Conservation (phyloP, 2,113 vertebrate genomes). For the Vimba vimba region DNA sequence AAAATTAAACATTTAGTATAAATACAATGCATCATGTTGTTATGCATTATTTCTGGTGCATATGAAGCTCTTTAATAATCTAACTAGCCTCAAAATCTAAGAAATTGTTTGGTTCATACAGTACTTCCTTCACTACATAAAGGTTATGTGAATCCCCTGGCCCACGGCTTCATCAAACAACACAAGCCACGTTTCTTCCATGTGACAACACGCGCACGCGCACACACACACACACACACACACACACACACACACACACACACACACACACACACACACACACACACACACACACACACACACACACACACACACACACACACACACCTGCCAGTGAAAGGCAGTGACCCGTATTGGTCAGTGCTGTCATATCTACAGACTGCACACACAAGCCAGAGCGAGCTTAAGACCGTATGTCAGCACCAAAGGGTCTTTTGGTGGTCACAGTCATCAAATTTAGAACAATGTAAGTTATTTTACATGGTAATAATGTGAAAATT, state of each 20-base stretch:
- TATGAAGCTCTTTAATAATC: background rate
- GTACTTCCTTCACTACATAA: background rate
- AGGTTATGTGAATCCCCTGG: slow-evolving; percentile 46
- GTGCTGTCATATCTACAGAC: background rate
- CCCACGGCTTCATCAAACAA: slow-evolving; percentile 46
- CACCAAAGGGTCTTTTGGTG: background rate
- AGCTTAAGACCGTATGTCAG: background rate
- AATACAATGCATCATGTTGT: background rate
- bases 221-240: background rate
- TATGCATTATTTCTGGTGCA: background rate
- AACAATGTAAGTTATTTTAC: background rate
- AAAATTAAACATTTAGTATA: background rate
- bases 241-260: background rate
- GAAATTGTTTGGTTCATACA: background rate
- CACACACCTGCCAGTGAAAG: background rate
- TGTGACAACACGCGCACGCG: background rate
- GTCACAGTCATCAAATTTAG: background rate
- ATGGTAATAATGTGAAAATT: background rate
- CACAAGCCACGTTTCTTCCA: slow-evolving; percentile 28
- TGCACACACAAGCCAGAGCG: background rate
- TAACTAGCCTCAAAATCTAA: background rate
- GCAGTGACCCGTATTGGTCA: background rate
- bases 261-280: background rate
- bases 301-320: background rate
- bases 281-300: background rate